Evolutionary conservation across 2,113 vertebrate species (phyloP).

Genomic region (Dipodomys spectabilis): DNA sequence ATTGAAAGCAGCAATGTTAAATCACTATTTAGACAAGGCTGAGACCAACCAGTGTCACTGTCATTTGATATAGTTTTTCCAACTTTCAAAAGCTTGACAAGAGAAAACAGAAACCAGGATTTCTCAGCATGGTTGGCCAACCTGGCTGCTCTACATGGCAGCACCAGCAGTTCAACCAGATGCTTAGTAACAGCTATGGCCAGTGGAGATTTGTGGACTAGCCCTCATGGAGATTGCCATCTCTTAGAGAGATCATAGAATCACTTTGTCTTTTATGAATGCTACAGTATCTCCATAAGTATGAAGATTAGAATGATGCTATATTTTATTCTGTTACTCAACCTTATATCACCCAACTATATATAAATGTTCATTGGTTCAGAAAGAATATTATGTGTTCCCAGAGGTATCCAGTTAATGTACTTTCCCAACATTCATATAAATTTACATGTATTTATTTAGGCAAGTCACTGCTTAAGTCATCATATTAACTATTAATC

Average conservation of each 20-base stretch:
- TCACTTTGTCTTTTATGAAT: no score
- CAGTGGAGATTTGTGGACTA: no score
- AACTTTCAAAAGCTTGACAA: not conserved
- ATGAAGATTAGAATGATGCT: not conserved
- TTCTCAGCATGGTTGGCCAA: no score
- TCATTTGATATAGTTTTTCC: not conserved
- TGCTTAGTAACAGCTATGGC: not conserved
- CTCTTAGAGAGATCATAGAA: no score
- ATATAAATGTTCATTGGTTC: slow-evolving; percentile 14
- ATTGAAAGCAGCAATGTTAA: not conserved
- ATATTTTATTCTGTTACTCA: not conserved
- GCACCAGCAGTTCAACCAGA: not conserved
- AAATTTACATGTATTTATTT: not conserved
- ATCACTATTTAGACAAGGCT: not conserved
- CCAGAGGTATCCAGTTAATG: not conserved
- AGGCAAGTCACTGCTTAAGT: not conserved
- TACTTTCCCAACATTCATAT: slow-evolving; percentile 23
- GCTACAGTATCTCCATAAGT: no score
- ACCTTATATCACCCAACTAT: not conserved
- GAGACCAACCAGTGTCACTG: not conserved
- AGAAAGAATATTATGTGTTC: not conserved
- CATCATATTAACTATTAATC: not conserved
- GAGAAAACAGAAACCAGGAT: not conserved
- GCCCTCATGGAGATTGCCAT: not conserved
- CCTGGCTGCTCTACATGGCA: rapidly evolving